Evolutionary conservation across 2,888 invertebrate genomes (phyloP).

Genomic region (Acleris laterana): DNA sequence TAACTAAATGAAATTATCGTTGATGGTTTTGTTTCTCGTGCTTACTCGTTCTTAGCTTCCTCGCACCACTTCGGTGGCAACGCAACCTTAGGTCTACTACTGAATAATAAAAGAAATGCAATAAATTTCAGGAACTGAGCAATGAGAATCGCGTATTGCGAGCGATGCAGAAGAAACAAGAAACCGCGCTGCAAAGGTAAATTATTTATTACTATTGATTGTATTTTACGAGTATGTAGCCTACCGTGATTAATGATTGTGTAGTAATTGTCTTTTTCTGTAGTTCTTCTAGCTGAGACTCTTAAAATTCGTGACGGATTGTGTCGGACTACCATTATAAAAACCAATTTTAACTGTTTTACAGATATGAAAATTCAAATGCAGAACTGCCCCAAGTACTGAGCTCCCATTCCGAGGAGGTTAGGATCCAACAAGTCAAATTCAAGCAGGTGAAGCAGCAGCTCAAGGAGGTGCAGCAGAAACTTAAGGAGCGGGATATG

Average conservation of each 20-base stretch:
- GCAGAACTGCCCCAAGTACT: constrained; percentile 91
- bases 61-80: no score
- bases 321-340: not conserved
- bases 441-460: constrained; percentile 87
- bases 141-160: constrained; percentile 90
- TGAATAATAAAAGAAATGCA: no score
- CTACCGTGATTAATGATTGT: no score
- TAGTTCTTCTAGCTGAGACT: no score
- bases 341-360: constrained; percentile 10
- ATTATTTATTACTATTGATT: constrained; percentile 16
- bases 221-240: no score
- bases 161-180: constrained; percentile 91
- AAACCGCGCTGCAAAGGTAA: constrained; percentile 89
- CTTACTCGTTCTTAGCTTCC: no score
- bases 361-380: constrained; percentile 89
- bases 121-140: constrained; percentile 62
- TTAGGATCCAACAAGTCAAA: constrained; percentile 88
- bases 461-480: constrained; percentile 85
- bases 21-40: no score
- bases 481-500: constrained; percentile 88
- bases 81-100: no score
- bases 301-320: no score
- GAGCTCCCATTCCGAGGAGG: constrained; percentile 91
- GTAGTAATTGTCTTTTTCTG: no score
- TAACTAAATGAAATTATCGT: no score